Evolutionary conservation across 2,113 vertebrate species (phyloP).

Genomic region (Astatotilapia flaviijosephi): DNA sequence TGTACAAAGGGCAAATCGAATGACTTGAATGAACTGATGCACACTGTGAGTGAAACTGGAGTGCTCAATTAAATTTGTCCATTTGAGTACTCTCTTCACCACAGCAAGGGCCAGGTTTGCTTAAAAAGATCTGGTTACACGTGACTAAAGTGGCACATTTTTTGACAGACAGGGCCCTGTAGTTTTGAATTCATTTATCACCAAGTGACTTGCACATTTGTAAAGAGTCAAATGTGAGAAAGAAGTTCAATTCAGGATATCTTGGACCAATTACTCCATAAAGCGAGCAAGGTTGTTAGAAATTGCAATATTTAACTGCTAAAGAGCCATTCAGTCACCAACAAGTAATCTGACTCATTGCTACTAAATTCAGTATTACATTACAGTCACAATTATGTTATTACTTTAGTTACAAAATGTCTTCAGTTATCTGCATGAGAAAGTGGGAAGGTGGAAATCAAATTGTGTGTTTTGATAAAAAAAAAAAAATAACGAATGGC

Average conservation of each 20-base stretch:
- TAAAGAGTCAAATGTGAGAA: not conserved
- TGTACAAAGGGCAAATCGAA: not conserved
- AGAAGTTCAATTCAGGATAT: not conserved
- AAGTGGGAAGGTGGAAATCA: not conserved
- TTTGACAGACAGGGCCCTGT: not conserved
- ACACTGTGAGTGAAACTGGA: not conserved
- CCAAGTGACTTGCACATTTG: not conserved
- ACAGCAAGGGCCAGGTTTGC: not conserved
- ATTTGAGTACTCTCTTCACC: not conserved
- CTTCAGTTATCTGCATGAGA: not conserved
- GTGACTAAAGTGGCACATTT: not conserved
- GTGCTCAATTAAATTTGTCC: not conserved
- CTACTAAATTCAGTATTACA: not conserved
- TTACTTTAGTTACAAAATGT: not conserved
- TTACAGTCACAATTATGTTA: not conserved
- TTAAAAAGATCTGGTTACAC: not conserved
- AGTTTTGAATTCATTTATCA: not conserved
- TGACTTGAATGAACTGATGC: not conserved
- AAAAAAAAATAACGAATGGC: not conserved
- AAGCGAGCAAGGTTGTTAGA: accelerated
- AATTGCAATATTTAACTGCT: not conserved
- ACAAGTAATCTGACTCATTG: not conserved
- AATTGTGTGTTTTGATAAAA: not conserved
- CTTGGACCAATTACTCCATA: not conserved
- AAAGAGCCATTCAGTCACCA: not conserved